Conservation (phyloP, 2,113 vertebrate genomes). For the Scomber scombrus region DNA sequence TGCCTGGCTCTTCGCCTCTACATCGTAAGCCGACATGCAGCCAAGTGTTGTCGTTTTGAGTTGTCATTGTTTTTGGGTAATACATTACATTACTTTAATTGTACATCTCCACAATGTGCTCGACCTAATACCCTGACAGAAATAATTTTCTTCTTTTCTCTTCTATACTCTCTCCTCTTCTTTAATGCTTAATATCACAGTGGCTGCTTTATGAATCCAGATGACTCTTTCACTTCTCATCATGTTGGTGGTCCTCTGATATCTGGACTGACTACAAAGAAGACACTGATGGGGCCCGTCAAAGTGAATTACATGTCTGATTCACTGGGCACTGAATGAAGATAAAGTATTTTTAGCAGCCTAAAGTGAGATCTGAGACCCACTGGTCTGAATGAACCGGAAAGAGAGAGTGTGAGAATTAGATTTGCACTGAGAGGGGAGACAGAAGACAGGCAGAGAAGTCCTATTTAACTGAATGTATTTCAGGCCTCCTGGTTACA, state of each 20-base stretch:
- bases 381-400: constrained; percentile 63
- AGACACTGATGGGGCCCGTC: constrained; percentile 28
- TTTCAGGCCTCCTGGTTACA: constrained; percentile 32
- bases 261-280: constrained; percentile 29
- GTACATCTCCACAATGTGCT: not conserved
- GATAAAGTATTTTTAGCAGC: constrained; percentile 75
- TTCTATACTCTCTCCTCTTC: not conserved
- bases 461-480: constrained; percentile 28
- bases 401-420: constrained; percentile 70
- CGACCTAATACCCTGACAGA: not conserved
- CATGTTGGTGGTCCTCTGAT: constrained; percentile 7
- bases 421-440: constrained; percentile 68
- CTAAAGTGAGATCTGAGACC: constrained; percentile 74
- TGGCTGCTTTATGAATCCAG: not conserved
- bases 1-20: not conserved
- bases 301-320: constrained; percentile 66
- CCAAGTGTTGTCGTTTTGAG: no score
- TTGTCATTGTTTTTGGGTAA: not conserved
- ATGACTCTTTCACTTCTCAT: not conserved
- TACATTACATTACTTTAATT: not conserved
- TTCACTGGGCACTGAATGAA: constrained; percentile 45
- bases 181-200: not conserved
- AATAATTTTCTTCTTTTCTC: not conserved
- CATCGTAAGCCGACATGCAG: no score
- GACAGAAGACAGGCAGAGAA: constrained; percentile 51